Evolutionary conservation across 2,888 invertebrate genomes (phyloP).

Genomic region (Lasioglossum morio): DNA sequence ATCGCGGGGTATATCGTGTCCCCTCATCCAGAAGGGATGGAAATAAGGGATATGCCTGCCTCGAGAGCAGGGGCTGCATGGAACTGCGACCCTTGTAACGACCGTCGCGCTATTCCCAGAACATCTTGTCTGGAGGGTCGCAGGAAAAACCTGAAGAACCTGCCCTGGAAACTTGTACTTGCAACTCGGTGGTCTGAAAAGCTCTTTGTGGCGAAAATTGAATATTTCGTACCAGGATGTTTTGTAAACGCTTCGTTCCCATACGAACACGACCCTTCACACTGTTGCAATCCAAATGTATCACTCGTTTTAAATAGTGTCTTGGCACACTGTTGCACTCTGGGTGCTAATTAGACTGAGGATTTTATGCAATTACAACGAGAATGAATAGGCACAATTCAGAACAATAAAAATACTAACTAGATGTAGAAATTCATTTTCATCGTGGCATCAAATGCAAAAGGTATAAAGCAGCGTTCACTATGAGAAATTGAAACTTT

Average conservation of each 20-base stretch:
- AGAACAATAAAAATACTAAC: no score
- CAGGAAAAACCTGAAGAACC: slow-evolving; percentile 2
- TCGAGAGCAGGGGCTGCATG: not conserved
- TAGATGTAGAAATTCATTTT: no score
- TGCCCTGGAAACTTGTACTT: not conserved
- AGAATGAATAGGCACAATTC: no score
- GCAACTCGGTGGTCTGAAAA: not conserved
- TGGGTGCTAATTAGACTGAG: not conserved
- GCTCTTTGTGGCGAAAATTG: slow-evolving; percentile 20
- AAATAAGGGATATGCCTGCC: slow-evolving; percentile 22
- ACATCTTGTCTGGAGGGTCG: not conserved
- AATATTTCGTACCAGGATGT: slow-evolving; percentile 24
- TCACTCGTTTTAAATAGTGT: not conserved
- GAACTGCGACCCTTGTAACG: not conserved
- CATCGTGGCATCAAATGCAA: not conserved
- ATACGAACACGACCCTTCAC: not conserved
- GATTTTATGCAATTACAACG: no score
- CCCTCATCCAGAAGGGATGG: slow-evolving; percentile 15
- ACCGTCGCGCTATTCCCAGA: slow-evolving; percentile 9
- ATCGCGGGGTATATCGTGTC: slow-evolving; percentile 46
- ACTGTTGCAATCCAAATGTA: not conserved
- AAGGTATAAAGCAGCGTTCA: not conserved
- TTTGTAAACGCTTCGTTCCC: not conserved
- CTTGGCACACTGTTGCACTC: not conserved
- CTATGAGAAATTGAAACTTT: not conserved